These are phyloP conservation scores for Colistium nudipinnis DNA, from an alignment of 2,113 vertebrate species.

Conservation along the genomic window DNA sequence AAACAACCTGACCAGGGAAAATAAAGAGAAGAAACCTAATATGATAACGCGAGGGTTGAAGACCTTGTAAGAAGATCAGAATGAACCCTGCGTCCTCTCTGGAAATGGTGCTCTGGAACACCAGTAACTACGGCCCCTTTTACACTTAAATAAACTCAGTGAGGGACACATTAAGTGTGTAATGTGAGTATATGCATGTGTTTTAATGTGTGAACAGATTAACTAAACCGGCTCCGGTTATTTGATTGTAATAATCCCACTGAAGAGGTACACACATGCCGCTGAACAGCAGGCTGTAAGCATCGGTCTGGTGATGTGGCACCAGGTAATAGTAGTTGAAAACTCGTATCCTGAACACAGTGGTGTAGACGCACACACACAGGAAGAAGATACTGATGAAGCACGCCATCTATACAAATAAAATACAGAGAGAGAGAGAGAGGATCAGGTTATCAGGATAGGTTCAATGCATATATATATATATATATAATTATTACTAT, in stretches of 20 bases:
- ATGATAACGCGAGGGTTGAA: no score
- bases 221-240: background rate
- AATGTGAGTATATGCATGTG: no score
- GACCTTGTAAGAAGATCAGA: background rate
- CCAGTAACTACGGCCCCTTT: no score
- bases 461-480: background rate
- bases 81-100: no score
- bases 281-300: conserved; percentile 95
- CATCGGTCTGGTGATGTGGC: conserved; percentile 95
- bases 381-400: conserved; percentile 94
- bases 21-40: background rate
- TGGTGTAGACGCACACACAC: conserved; percentile 94
- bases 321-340: conserved; percentile 96
- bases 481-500: background rate
- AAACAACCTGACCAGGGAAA: conserved; percentile 85
- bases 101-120: no score
- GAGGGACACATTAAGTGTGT: no score
- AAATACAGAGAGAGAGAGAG: conserved; percentile 2
- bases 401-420: conserved; percentile 86
- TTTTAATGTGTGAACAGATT: background rate
- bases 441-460: background rate
- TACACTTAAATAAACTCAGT: no score
- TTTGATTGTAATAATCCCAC: background rate
- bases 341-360: conserved; percentile 93
- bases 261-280: conserved; percentile 87